These are phyloP conservation scores for Campylorhamphus procurvoides DNA, from an alignment of 2,113 vertebrate species.

Conservation along the genomic window DNA sequence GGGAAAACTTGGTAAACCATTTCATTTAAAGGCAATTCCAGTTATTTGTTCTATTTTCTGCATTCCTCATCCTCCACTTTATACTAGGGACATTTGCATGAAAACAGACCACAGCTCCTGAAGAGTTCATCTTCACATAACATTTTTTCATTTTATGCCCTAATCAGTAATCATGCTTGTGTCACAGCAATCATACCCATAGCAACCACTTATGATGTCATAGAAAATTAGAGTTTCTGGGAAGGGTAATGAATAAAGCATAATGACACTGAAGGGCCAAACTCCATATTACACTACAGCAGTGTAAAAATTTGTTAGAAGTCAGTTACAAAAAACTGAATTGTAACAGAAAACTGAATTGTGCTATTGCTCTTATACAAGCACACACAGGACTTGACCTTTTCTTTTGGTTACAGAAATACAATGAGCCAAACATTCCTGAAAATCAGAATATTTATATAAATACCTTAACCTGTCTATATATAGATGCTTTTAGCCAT, in stretches of 20 bases:
- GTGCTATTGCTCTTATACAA: background rate
- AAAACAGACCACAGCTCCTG: conserved; percentile 18
- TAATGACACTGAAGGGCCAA: background rate
- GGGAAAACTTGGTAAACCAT: conserved; percentile 61
- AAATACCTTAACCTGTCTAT: background rate
- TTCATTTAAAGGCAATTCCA: conserved; percentile 55
- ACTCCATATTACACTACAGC: background rate
- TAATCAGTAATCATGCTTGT: background rate
- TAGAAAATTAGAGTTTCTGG: background rate
- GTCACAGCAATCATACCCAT: background rate
- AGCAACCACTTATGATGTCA: conserved; percentile 40
- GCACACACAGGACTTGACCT: background rate
- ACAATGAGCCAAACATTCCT: background rate
- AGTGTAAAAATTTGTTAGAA: background rate
- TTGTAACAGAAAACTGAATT: background rate
- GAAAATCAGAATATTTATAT: background rate
- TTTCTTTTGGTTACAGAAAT: conserved; percentile 16
- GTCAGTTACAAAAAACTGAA: background rate
- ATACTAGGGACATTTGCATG: conserved; percentile 32
- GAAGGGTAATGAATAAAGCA: background rate
- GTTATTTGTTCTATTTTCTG: conserved; percentile 65
- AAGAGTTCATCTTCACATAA: background rate
- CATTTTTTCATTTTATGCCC: conserved; percentile 8
- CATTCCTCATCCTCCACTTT: background rate
- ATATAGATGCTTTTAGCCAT: background rate